Conservation (phyloP, 2,113 vertebrate genomes). For the Larimichthys crocea region DNA sequence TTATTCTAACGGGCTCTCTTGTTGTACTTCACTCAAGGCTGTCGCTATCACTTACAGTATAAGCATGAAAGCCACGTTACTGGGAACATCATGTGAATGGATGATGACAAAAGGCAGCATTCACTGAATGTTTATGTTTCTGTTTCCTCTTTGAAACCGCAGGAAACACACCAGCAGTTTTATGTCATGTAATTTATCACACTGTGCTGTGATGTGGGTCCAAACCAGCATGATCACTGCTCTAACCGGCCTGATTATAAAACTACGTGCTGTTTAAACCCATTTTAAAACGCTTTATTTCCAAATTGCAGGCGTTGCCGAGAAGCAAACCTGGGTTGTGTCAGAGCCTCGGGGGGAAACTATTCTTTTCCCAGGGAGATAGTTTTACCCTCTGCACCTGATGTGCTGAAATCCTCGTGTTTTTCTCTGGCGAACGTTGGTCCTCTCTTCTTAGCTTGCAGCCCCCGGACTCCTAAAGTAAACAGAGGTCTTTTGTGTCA, state of each 20-base stretch:
- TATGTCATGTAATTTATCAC: conserved; percentile 21
- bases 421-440: conserved; percentile 39
- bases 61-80: conserved; percentile 36
- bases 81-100: conserved; percentile 65
- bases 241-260: neutral
- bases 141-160: conserved; percentile 2
- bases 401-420: conserved; percentile 72
- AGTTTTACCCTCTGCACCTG: conserved; percentile 54
- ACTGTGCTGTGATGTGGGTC: neutral
- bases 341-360: conserved; percentile 41
- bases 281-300: conserved; percentile 8
- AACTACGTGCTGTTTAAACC: conserved; percentile 4
- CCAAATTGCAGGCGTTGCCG: conserved; percentile 47
- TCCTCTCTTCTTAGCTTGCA: conserved; percentile 42
- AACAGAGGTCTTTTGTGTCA: conserved; percentile 74
- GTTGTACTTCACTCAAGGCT: conserved; percentile 23
- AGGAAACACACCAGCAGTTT: neutral
- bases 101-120: conserved; percentile 58
- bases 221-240: neutral
- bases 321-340: conserved; percentile 46
- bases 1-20: conserved; percentile 9
- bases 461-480: conserved; percentile 50
- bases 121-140: conserved; percentile 32
- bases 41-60: conserved; percentile 3
- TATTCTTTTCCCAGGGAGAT: conserved; percentile 58